Evolutionary conservation across 2,797 vertebrate species (phyloP).

Genomic region (Peromyscus nudipes): DNA sequence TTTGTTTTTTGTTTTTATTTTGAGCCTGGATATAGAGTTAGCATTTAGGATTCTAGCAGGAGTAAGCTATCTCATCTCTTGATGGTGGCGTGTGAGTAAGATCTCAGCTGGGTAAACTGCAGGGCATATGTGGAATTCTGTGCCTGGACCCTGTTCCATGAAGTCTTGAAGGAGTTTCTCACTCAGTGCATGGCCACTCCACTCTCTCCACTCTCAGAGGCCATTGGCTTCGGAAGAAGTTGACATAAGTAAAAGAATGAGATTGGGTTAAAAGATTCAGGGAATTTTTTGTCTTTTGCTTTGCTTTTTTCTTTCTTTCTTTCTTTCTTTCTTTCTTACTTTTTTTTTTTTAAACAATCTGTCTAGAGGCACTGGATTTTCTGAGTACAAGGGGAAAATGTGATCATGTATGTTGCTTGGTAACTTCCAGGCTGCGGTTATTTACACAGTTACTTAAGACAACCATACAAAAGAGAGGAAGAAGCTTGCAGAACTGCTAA

Average conservation of each 20-base stretch:
- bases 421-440: slow-evolving; percentile 79
- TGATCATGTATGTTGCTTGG: slow-evolving; percentile 72
- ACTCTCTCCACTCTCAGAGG: slow-evolving; percentile 61
- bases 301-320: not conserved
- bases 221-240: slow-evolving; percentile 51
- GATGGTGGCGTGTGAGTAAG: not conserved
- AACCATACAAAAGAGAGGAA: slow-evolving; percentile 83
- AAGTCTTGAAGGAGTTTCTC: slow-evolving; percentile 53
- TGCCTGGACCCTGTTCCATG: slow-evolving; percentile 52
- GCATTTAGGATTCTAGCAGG: accelerated
- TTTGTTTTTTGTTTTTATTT: not conserved
- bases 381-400: slow-evolving; percentile 67
- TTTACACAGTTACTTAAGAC: slow-evolving; percentile 85
- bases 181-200: not conserved
- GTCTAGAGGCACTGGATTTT: slow-evolving; percentile 85
- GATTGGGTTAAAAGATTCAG: slow-evolving; percentile 65
- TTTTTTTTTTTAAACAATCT: slow-evolving; percentile 55
- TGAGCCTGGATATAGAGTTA: slow-evolving; percentile 23
- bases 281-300: not conserved
- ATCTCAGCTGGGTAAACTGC: slow-evolving; percentile 38
- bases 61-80: slow-evolving; percentile 22
- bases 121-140: slow-evolving; percentile 7
- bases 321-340: not conserved
- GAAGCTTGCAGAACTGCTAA: slow-evolving; percentile 83
- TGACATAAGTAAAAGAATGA: slow-evolving; percentile 49